Base-by-base conservation (phyloP, 2,797 vertebrate genomes). In the Mormyrus hasselquistii region DNA sequence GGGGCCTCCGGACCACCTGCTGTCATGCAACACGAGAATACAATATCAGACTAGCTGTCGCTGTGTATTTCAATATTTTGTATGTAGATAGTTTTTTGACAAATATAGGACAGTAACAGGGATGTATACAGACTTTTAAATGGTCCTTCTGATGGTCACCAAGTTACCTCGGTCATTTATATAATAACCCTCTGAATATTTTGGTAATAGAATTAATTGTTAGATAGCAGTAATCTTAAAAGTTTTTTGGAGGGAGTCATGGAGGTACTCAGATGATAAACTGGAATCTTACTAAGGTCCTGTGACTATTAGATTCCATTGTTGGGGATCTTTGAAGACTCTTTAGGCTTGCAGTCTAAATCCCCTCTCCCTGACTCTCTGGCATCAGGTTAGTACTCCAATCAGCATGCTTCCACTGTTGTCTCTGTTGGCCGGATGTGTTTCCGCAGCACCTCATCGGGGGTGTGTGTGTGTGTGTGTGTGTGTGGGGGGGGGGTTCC, bases 401-500 rank as follows among this genome's bases (percentile, higher is more conserved):
- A 73, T 73, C 25, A 79, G 73, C 73, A 79, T 79, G 73, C 73
- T 79, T 79, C 73, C 73, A 44, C 73, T 79, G 73, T 44, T 44
- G 73, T 44, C 73, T 16, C 82, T 25, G 47, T n/a, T 50, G 83
- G n/a, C 83, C 6, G n/a, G 12, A 50, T 25, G 47, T 85, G n/a
- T 52, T 53, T 85, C 82, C 4, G 19, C 47, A 49, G 47, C 2
- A 49, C 41, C 47, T 49, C n/a, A 22, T 4, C 3, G 6, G 47
- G 41, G 3, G 49, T 34, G 29, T 34, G 29, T 34, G 29, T 34
- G 29, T 34, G 25, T 29, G 25, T 29, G 25, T 29, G 25, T 29
- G 25, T 29, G 25, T 29, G 65, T 12, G 5, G 4, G 16, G 53
- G 2, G 4, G 4, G 1, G 1, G 49, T 52, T 52, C 50, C 10